Evolutionary conservation across 53 echinoderm and acorn worm genomes (phyloP).

Genomic region (Glandiceps talaboti): DNA sequence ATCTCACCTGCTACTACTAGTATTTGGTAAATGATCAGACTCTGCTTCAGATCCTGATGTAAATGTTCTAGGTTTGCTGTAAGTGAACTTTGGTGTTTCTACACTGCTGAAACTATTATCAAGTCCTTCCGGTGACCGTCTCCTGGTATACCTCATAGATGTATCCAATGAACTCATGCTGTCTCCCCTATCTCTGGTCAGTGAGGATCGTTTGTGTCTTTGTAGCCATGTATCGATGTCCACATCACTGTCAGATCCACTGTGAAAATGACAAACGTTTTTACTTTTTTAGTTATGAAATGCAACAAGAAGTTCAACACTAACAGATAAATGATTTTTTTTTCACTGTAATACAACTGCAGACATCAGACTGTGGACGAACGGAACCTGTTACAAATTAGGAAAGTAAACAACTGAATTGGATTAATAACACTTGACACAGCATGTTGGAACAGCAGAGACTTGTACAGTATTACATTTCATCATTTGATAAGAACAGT

Average conservation of each 20-base stretch:
- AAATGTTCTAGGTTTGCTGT: neutral
- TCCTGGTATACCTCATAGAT: neutral
- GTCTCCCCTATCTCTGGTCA: neutral
- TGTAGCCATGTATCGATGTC: constrained; percentile 2
- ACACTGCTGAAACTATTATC: neutral
- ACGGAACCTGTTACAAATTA: too few relatives aligned
- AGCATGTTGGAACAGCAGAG: too few relatives aligned
- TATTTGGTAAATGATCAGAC: neutral
- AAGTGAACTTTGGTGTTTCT: neutral
- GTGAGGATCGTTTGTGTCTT: neutral
- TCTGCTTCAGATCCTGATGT: neutral
- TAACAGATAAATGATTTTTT: too few relatives aligned
- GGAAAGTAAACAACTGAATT: too few relatives aligned
- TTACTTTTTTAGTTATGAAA: too few relatives aligned
- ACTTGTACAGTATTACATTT: too few relatives aligned
- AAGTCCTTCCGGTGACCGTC: neutral
- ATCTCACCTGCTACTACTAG: neutral
- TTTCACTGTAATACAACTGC: too few relatives aligned
- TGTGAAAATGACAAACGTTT: too few relatives aligned
- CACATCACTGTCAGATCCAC: constrained; percentile 30
- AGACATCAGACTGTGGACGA: too few relatives aligned
- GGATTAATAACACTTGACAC: too few relatives aligned
- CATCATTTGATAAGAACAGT: too few relatives aligned
- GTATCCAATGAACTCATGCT: neutral
- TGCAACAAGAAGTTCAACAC: too few relatives aligned